Percentiles rank a stretch among this genome's conserved stretches.
phyloP scores from a whole-genome alignment of 1,140 invertebrate genomes.

The Procambarus clarkii region DNA sequence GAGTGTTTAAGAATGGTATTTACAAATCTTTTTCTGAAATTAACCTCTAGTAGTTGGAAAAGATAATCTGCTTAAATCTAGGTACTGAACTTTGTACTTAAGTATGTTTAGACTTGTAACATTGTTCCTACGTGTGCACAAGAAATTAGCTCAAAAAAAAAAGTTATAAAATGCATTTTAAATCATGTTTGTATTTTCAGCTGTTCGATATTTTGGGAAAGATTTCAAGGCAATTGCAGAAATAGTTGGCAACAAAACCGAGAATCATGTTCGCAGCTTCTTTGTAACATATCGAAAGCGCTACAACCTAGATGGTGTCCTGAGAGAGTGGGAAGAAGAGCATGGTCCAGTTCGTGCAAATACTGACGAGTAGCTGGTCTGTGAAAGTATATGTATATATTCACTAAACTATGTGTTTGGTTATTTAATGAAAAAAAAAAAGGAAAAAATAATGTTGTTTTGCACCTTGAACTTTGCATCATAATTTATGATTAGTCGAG shows the following conservation, averaged over 20 bases:
- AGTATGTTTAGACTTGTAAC: no score
- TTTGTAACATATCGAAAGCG: constrained; percentile 92
- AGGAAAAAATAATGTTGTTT: background rate
- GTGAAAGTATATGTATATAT: background rate
- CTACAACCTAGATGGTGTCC: constrained; percentile 92
- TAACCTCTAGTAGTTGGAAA: no score
- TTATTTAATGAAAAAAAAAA: background rate
- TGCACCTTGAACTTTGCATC: background rate
- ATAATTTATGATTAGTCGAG: background rate
- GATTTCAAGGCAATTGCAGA: constrained; percentile 97
- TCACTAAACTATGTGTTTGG: background rate
- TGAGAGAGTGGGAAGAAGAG: constrained; percentile 91
- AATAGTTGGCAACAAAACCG: constrained; percentile 95
- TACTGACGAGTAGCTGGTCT: constrained; percentile 30
- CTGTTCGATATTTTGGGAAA: constrained; percentile 94
- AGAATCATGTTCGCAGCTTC: constrained; percentile 92
- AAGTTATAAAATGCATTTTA: no score
- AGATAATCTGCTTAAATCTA: no score
- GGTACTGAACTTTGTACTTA: no score
- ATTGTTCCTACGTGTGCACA: no score
- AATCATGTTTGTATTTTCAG: constrained; percentile 74
- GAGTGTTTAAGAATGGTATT: no score
- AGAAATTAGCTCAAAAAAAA: no score
- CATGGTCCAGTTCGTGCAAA: constrained; percentile 78
- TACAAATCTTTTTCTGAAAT: no score